A percentile compares a stretch with the other conserved stretches of the same genome.
These are phyloP conservation scores for Parapristionchus giblindavisi DNA, from an alignment of 2,888 invertebrate species.

Conservation along the genomic window DNA sequence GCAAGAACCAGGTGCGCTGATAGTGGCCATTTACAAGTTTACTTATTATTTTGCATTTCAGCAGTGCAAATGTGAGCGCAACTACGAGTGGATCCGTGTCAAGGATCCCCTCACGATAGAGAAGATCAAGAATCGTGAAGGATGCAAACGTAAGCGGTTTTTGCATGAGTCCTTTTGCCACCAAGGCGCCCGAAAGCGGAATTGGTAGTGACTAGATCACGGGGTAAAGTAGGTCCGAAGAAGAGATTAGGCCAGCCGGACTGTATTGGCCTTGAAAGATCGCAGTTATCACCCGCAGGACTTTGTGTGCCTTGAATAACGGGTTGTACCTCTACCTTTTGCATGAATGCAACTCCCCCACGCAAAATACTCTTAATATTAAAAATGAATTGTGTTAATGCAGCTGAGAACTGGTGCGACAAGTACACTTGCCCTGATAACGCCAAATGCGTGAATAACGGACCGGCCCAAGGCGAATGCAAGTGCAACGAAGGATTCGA, in stretches of 20 bases:
- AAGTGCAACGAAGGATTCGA: slow-evolving; percentile 30
- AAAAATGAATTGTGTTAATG: neutral
- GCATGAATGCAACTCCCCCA: too few relatives aligned
- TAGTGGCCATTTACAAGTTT: neutral
- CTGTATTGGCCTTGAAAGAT: too few relatives aligned
- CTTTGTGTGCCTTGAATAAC: too few relatives aligned
- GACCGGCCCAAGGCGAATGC: slow-evolving; percentile 18
- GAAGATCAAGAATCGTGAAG: slow-evolving; percentile 34
- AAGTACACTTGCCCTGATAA: slow-evolving; percentile 18
- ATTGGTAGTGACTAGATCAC: too few relatives aligned
- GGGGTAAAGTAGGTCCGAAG: too few relatives aligned
- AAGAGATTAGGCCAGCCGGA: too few relatives aligned
- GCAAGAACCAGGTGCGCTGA: slow-evolving; percentile 18
- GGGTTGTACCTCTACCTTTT: too few relatives aligned
- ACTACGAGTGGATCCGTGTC: slow-evolving; percentile 30
- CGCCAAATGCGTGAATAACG: slow-evolving; percentile 23
- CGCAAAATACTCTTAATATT: too few relatives aligned
- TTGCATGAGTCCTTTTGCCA: neutral
- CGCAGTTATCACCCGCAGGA: too few relatives aligned
- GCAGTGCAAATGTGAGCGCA: slow-evolving; percentile 19
- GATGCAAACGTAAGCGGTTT: slow-evolving; percentile 34
- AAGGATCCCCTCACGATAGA: slow-evolving; percentile 29
- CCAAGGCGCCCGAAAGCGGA: too few relatives aligned
- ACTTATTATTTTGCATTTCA: neutral
- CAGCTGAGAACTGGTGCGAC: slow-evolving; percentile 27